Percentiles rank a stretch among this genome's conserved stretches.
phyloP scores from a whole-genome alignment of 2,888 invertebrate species.

The Caenorhabditis sp. region DNA sequence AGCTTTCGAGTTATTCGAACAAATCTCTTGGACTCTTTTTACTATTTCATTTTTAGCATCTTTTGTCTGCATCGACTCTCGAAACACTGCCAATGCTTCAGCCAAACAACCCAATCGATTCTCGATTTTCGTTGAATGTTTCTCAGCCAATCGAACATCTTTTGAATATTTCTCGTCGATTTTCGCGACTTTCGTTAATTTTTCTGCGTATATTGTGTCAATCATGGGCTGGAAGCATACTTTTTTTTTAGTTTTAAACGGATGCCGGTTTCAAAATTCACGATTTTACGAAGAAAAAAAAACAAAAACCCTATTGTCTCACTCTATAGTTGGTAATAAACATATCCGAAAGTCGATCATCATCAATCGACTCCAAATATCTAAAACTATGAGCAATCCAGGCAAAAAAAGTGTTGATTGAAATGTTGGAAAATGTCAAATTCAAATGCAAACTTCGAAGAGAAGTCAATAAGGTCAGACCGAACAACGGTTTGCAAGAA shows the following conservation, averaged over 20 bases:
- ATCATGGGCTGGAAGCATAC: slow-evolving; percentile 30
- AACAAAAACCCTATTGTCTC: background rate
- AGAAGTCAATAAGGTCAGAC: slow-evolving; percentile 46
- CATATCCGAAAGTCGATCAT: slow-evolving; percentile 26
- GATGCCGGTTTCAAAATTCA: no score
- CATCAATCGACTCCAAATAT: slow-evolving; percentile 45
- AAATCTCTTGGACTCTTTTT: slow-evolving; percentile 54
- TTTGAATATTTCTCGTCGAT: slow-evolving; percentile 32
- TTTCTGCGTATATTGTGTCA: slow-evolving; percentile 36
- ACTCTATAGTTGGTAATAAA: slow-evolving; percentile 24
- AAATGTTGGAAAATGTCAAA: slow-evolving; percentile 2
- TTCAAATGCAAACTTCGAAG: slow-evolving; percentile 38
- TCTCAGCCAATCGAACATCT: slow-evolving; percentile 38
- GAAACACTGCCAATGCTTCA: slow-evolving; percentile 40
- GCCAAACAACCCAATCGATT: slow-evolving; percentile 41
- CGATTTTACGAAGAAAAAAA: no score
- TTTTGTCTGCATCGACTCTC: slow-evolving; percentile 45
- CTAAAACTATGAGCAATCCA: slow-evolving; percentile 62
- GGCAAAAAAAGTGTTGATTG: slow-evolving; percentile 29
- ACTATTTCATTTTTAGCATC: slow-evolving; percentile 51
- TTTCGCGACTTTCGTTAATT: slow-evolving; percentile 25
- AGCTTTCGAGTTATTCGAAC: slow-evolving; percentile 43
- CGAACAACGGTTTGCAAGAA: slow-evolving; percentile 47
- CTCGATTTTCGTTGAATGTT: slow-evolving; percentile 46
- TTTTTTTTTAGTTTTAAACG: no score